These are phyloP conservation scores for Ispidina lecontei DNA, from an alignment of 2,797 vertebrate genomes.

Conservation along the genomic window DNA sequence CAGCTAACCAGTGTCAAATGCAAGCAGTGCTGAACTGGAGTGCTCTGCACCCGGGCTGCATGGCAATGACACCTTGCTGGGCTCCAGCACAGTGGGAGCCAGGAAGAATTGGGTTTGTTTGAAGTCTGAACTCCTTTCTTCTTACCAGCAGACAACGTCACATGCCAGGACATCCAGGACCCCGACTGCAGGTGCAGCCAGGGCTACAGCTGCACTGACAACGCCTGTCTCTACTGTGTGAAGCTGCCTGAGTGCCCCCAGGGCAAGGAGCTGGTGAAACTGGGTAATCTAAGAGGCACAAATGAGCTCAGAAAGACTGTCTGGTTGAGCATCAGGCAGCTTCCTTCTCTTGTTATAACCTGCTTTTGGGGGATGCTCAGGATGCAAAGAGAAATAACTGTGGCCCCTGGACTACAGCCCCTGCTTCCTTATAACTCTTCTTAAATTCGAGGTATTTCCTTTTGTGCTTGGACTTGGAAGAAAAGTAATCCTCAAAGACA, in stretches of 20 bases:
- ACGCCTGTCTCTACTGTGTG: not conserved
- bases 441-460: not conserved
- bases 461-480: not conserved
- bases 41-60: fast-evolving
- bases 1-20: not conserved
- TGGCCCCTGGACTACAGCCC: not conserved
- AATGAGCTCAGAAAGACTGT: not conserved
- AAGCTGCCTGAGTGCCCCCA: not conserved
- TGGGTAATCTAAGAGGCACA: not conserved
- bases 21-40: not conserved
- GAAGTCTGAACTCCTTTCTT: not conserved
- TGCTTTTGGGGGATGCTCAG: not conserved
- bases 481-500: too few relatives aligned
- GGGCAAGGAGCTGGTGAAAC: not conserved
- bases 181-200: not conserved
- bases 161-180: not conserved
- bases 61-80: not conserved
- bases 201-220: not conserved
- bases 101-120: not conserved
- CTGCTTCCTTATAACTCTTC: not conserved
- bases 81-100: too few relatives aligned
- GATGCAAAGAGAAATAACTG: not conserved
- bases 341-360: not conserved
- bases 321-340: not conserved
- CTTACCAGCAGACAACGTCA: not conserved